Base-by-base conservation (phyloP, 2,797 vertebrate genomes). In the Brotula barbata region DNA sequence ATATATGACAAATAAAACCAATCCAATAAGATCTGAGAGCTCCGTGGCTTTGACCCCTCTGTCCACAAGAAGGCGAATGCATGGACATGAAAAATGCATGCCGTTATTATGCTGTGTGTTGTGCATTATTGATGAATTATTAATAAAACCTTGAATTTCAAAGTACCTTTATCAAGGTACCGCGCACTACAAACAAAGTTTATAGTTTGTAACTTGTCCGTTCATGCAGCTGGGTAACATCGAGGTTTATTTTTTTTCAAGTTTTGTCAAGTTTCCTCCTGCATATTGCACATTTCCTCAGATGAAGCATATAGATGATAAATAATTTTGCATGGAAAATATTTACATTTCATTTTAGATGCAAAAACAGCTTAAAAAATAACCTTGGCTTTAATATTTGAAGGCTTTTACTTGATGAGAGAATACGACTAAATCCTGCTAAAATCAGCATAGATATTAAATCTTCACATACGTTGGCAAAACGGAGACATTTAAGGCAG, bases 71-170 rank as follows among this genome's bases (percentile, higher is more conserved):
- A 69, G 68, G 60, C 1, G 4, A 21, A 20, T 43, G 17, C 10
- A 13, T 58, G 28, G 53, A 45, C 28, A 85, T 49, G 10, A 37
- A 58, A 53, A 54, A 31, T 6, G 22, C 43, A 57, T 44, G 31
- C 41, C 22, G 5, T 62, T 64, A 64, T 60, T 64, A 42, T 62
- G 44, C 44, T 74, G 16, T 43, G 45, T 62, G 53, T 61, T 65
- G 42, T 82, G 37, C 71, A 63, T 75, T 82, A 80, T 81, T 83
- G 48, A 84, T 78, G 63, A 33, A 33, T 33, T 6, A 33, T 33
- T 6, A 33, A 33, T 33, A 78, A 61, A 74, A 41, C 58, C 7
- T 25, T 17, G 15, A 36, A 59, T 63, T 73, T 39, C 17, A 68
- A 78, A 64, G 55, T 42, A 42, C 46, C 20, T 66, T 56, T 58